Evolutionary conservation across 2,888 invertebrate species (phyloP), one percentile per base, ranked within the genome.

Genomic region (Ischnura elegans): DNA sequence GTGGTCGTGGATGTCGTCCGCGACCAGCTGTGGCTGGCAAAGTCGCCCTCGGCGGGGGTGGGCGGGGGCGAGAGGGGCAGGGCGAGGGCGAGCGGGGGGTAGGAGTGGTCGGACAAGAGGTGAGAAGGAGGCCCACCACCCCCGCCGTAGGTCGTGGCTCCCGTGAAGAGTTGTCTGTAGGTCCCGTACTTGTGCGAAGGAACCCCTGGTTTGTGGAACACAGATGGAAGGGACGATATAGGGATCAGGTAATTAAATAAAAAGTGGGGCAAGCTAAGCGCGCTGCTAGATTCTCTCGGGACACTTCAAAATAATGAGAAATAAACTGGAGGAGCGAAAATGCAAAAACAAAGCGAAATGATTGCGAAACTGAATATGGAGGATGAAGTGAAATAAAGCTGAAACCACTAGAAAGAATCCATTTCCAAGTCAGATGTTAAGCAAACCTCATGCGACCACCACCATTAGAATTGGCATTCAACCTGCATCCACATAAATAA

Each of bases 121-220:
- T 90, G 66, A 19, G 87, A n/a, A n/a, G n/a, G n/a, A n/a, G 51
- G 13, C 43, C 55, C 43, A 43, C 90, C 90, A 42, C 90, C 90
- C 10, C 90, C 61, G 90, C 61, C n/a, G 90, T 66, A 90, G 25
- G 90, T 66, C 5, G 95, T 95, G 87, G 93, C 93, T 66, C 95
- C 95, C 36, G 95, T 96, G 93, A 95, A 96, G 94, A 96, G 95
- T 94, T 96, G 96, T 25, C 96, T 95, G 94, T 96, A 96, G n/a
- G 96, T 96, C 25, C 96, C 96, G 94, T 96, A 96, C 96, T 96
- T 96, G 94, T 96, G 96, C 21, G 96, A 96, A 3, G 96, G 96
- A 87, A 96, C 96, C 94, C 96, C 96, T 96, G 95, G 84, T 90
- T 90, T 36, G 45, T 90, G 43, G 90, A 90, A 76, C 36, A 66